Evolutionary conservation across 2,797 vertebrate species (phyloP), one percentile per base, ranked within the genome.

Genomic region (Argya squamiceps): DNA sequence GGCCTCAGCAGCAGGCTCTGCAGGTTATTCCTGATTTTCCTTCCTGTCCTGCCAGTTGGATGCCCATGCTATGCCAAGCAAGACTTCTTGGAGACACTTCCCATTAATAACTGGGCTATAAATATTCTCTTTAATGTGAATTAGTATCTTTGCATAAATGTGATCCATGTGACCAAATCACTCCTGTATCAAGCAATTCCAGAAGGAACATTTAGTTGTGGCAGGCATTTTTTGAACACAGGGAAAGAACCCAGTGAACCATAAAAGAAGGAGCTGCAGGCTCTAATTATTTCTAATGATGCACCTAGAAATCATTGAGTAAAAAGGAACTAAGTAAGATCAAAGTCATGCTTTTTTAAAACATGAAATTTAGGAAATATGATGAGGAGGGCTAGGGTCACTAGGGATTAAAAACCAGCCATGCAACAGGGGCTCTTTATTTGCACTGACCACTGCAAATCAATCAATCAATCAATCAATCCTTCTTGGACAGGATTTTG

Each of bases 1-100:
- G 73, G 55, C 17, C 59, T 44, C 34, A 10, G 59, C 50, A 90
- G 79, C 83, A 87, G 64, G 82, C 41, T 88, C 75, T 88, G 64
- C 93, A 92, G 88, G 68, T 93, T 86, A 73, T 71, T 93, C 93
- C 85, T 63, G 65, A n/a, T 76, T 82, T 65, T 65, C 91, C 55
- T 75, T 86, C 76, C 30, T 43, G 20, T 37, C 41, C 74, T 82
- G 84, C 62, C 80, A 80, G 32, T 1, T 58, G 70, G 79, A n/a
- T 92, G 78, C 34, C 82, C 70, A 3, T n/a, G 70, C 32, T 59
- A 22, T 68, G 60, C 56, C 59, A 37, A 67, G 26, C 16, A 67
- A 41, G 82, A 15, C 53, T 37, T 79, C 47, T 27, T 49, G 56
- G 65, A 89, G 56, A 41, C 78, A 91, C 55, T 52, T 59, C n/a